Evolutionary conservation across 2,888 invertebrate genomes (phyloP).

Genomic region (Eupithecia subumbrata): DNA sequence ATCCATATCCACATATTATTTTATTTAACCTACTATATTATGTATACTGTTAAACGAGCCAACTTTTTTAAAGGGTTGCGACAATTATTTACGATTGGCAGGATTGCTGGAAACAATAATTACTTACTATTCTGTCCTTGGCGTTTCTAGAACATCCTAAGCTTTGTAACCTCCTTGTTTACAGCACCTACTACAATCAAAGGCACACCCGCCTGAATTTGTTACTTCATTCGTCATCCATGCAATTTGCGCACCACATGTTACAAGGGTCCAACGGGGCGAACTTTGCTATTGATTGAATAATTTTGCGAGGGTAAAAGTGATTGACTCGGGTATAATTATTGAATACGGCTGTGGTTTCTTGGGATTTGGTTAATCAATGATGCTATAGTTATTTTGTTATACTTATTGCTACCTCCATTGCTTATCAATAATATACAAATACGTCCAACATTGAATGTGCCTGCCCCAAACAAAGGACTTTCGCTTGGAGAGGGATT

Average conservation of each 20-base stretch:
- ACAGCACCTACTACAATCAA: slow-evolving; percentile 30
- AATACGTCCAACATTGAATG: not conserved
- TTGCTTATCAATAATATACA: not conserved
- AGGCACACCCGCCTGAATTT: slow-evolving; percentile 48
- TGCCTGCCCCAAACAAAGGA: too few relatives aligned
- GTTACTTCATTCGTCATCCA: slow-evolving; percentile 59
- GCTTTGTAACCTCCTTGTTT: slow-evolving; percentile 22
- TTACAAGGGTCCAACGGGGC: slow-evolving; percentile 38
- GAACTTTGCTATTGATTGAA: slow-evolving; percentile 40
- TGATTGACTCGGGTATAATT: slow-evolving; percentile 33
- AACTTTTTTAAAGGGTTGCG: too few relatives aligned
- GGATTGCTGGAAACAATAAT: not conserved
- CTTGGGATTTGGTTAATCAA: slow-evolving; percentile 29
- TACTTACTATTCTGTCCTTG: slow-evolving; percentile 1
- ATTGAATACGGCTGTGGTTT: slow-evolving; percentile 30
- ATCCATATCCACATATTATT: too few relatives aligned
- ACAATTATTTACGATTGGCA: too few relatives aligned
- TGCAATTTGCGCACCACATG: slow-evolving; percentile 48
- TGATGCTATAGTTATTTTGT: slow-evolving; percentile 15
- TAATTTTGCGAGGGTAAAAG: slow-evolving; percentile 26
- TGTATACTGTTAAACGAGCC: too few relatives aligned
- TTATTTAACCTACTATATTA: too few relatives aligned
- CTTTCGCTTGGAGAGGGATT: too few relatives aligned
- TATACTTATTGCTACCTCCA: not conserved
- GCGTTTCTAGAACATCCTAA: slow-evolving; percentile 40